Evolutionary conservation across 2,888 invertebrate genomes (phyloP).

Genomic region (Euphydryas editha): DNA sequence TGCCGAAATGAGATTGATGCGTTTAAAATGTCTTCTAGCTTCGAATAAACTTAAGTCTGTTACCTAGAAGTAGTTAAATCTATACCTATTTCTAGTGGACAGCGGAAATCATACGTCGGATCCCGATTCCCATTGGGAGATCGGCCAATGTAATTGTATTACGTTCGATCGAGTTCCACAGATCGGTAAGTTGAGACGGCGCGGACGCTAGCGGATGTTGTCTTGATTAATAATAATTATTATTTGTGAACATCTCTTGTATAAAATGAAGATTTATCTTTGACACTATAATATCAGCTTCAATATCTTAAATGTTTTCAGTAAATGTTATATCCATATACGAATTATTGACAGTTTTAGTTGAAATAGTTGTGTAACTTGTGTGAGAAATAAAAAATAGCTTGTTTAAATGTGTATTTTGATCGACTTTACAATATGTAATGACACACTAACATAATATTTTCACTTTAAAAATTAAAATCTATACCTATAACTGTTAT

Average conservation of each 20-base stretch:
- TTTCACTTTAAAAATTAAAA: too few species aligned
- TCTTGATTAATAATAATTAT: slow-evolving; percentile 56
- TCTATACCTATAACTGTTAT: too few species aligned
- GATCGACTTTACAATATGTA: too few species aligned
- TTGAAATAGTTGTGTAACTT: too few species aligned
- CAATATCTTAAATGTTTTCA: too few species aligned
- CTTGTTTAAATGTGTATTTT: too few species aligned
- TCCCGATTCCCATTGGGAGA: slow-evolving; percentile 71
- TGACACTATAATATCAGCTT: slow-evolving; percentile 11
- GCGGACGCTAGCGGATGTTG: slow-evolving; percentile 57
- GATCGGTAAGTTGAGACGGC: slow-evolving; percentile 64
- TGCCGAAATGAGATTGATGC: too few species aligned
- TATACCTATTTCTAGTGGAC: slow-evolving; percentile 36
- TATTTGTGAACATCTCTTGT: slow-evolving; percentile 10
- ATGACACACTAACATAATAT: too few species aligned
- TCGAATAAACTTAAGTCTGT: background rate
- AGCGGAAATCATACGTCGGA: slow-evolving; percentile 80
- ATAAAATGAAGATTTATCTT: background rate
- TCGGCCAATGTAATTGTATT: slow-evolving; percentile 72
- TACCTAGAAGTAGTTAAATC: background rate
- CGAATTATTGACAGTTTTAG: too few species aligned
- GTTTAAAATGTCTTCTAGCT: background rate
- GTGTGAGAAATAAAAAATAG: too few species aligned
- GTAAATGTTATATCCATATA: too few species aligned
- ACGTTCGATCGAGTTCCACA: slow-evolving; percentile 64